phyloP scores from a whole-genome alignment of 2,797 vertebrate species.

The Cygnus olor region DNA sequence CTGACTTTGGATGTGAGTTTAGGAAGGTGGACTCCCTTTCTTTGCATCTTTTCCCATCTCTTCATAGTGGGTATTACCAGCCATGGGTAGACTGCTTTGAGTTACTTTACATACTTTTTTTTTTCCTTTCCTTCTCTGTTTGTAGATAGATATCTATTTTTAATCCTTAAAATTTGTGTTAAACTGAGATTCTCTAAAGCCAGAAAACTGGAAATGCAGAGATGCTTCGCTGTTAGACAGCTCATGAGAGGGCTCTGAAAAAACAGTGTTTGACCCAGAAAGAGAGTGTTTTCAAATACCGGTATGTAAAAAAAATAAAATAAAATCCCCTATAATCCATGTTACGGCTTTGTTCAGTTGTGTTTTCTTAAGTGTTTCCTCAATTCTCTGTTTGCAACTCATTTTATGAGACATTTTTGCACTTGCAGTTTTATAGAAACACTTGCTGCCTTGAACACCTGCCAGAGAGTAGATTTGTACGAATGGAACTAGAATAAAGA shows the following conservation, averaged over 20 bases:
- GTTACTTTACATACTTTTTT: not conserved
- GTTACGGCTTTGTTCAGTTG: not conserved
- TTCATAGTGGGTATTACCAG: not conserved
- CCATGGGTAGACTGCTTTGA: not conserved
- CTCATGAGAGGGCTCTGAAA: not conserved
- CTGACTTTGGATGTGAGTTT: not conserved
- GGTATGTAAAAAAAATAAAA: not conserved
- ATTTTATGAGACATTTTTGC: conserved; percentile 29
- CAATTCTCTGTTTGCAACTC: not conserved
- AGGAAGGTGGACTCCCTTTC: not conserved
- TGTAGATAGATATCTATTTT: fast-evolving
- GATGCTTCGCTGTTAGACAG: not conserved
- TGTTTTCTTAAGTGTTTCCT: conserved; percentile 4
- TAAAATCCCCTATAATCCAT: not conserved
- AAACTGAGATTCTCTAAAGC: not conserved
- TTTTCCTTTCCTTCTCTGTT: not conserved
- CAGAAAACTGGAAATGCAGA: not conserved
- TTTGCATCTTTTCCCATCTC: not conserved
- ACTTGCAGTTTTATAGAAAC: conserved; percentile 46
- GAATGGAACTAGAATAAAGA: not conserved
- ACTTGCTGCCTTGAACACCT: conserved; percentile 28
- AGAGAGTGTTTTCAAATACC: not conserved
- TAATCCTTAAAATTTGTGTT: not conserved
- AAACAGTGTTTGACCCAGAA: not conserved
- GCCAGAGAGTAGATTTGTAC: conserved; percentile 28